Evolutionary conservation across 2,797 vertebrate genomes (phyloP).

Genomic region (Sebastes taczanowskii): DNA sequence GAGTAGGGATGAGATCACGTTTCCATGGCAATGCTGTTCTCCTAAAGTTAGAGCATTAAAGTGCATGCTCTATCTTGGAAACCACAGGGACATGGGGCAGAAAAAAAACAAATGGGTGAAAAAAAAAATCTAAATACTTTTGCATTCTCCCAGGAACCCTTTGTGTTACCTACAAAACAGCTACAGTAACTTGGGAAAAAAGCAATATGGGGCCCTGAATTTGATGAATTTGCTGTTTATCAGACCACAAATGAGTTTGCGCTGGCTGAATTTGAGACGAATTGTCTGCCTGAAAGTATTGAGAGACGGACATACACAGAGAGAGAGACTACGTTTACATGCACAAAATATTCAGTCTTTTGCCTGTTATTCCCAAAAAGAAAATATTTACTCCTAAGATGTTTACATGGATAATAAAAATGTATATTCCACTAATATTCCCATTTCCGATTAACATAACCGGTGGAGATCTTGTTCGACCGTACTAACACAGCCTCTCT

Average conservation of each 20-base stretch:
- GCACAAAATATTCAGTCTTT: no score
- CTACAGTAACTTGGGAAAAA: not conserved
- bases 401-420: no score
- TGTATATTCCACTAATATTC: no score
- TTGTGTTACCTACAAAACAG: not conserved
- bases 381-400: no score
- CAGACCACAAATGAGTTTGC: not conserved
- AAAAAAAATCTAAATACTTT: not conserved
- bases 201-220: not conserved
- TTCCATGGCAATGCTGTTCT: not conserved
- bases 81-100: not conserved
- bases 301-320: no score
- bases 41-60: not conserved
- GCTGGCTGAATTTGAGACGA: no score
- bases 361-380: no score
- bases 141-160: not conserved
- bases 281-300: no score
- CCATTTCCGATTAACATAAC: no score
- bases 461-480: no score
- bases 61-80: not conserved
- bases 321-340: no score
- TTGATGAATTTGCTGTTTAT: not conserved
- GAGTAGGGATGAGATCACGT: not conserved
- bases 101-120: not conserved
- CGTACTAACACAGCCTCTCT: no score